Base-by-base conservation (phyloP, 1,140 invertebrate genomes). In the Hyles vespertilio region DNA sequence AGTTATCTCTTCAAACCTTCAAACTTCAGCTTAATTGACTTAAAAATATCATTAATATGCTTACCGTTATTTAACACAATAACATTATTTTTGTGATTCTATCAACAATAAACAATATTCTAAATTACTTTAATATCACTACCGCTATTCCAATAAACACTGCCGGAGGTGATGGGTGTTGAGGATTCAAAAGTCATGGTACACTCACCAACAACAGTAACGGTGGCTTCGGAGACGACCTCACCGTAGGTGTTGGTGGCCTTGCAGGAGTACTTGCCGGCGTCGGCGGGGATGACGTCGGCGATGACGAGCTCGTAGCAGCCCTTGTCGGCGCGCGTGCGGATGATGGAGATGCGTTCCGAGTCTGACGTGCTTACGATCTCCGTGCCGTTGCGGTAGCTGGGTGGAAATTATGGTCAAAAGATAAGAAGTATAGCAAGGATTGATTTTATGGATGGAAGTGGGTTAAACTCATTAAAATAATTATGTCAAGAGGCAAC, bases 271-370 rank as follows among this genome's bases (percentile, higher is more conserved):
- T 99, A 99, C 22, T 91, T 91, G 7, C 98, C 98, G 43, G 94
- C 95, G 87, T 99, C 98, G 9, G 90, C 76, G 32, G 92, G 91
- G 55, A 91, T 92, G 0, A 98, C 96, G 63, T 97, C 93, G 0
- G 93, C 92, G 63, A 99, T 97, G 2, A 98, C 92, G 32, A 99
- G 73, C 82, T 98, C 96, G 89, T 97, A 98, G 71, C 94, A 97
- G 46, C 97, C 97, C 33, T 92, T 93, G 10, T 95, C 95, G 5
- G 95, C 93, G 66, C 92, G 94, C 57, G 93, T 95, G 40, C 91
- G 92, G 54, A 94, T 89, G 32, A 97, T 93, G 64, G 93, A 92
- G 10, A 97, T 91, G 8, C 95, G 92, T 8, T 95, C 92, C 53
- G 93, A 91, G 6, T 91, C 77, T n/a, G 71, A 74, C 0, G 61